Conservation (phyloP, 2,113 vertebrate genomes). For the Clarias gariepinus region DNA sequence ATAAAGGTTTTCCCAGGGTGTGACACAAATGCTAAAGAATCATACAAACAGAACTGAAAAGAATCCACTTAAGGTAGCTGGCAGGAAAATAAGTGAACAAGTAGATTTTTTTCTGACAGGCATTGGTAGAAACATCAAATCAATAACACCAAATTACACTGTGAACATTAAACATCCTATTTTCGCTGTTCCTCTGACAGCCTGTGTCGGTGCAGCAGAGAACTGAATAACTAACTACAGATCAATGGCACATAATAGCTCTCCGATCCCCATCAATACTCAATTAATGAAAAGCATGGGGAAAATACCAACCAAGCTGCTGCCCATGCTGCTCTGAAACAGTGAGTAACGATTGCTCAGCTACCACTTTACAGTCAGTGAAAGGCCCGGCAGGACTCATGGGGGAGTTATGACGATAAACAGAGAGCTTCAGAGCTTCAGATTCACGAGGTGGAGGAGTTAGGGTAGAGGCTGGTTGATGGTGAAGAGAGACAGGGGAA, state of each 20-base stretch:
- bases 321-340: slow-evolving; percentile 36
- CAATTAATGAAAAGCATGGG: slow-evolving; percentile 55
- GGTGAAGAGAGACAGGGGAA: slow-evolving; percentile 63
- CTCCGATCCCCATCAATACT: slow-evolving; percentile 56
- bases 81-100: slow-evolving; percentile 23
- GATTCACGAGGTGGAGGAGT: slow-evolving; percentile 70
- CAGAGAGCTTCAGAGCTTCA: slow-evolving; percentile 64
- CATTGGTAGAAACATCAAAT: slow-evolving; percentile 35
- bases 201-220: slow-evolving; percentile 39
- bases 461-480: slow-evolving; percentile 67
- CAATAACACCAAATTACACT: slow-evolving; percentile 36
- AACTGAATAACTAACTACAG: slow-evolving; percentile 50
- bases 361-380: slow-evolving; percentile 45
- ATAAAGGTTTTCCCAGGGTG: background rate
- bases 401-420: slow-evolving; percentile 64
- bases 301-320: slow-evolving; percentile 45
- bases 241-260: slow-evolving; percentile 55
- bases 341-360: slow-evolving; percentile 50
- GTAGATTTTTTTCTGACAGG: slow-evolving; percentile 20
- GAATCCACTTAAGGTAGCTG: slow-evolving; percentile 25
- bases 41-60: slow-evolving; percentile 7
- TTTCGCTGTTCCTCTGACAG: slow-evolving; percentile 39
- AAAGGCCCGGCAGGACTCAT: slow-evolving; percentile 41
- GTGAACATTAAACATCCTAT: slow-evolving; percentile 47
- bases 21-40: background rate